Evolutionary conservation across 2,113 vertebrate species (phyloP).

Genomic region (Acanthochromis polyacanthus): DNA sequence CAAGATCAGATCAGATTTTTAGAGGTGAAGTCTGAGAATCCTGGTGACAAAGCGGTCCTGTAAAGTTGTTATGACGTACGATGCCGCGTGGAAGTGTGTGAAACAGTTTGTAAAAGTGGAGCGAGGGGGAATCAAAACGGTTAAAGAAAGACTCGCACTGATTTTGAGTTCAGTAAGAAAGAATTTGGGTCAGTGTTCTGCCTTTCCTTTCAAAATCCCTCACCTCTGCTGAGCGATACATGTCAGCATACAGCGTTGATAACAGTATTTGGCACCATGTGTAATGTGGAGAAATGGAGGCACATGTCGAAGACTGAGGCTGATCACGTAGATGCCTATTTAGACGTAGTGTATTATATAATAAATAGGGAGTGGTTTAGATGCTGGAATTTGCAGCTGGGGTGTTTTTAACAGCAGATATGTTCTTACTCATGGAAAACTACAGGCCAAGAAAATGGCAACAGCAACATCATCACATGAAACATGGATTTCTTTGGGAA

Average conservation of each 20-base stretch:
- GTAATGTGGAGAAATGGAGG: slow-evolving; percentile 3
- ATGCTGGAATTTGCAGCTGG: slow-evolving; percentile 25
- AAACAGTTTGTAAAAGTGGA: slow-evolving; percentile 15
- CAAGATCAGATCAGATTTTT: too few species aligned
- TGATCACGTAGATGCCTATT: neutral
- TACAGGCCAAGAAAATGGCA: neutral
- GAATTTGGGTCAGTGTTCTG: slow-evolving; percentile 49
- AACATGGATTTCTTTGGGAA: too few species aligned
- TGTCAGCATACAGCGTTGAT: slow-evolving; percentile 38
- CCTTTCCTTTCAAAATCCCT: slow-evolving; percentile 11
- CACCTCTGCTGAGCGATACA: slow-evolving; percentile 15
- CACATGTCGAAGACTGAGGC: slow-evolving; percentile 40
- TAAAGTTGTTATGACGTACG: too few species aligned
- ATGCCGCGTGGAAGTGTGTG: neutral
- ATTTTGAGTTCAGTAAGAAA: slow-evolving; percentile 12
- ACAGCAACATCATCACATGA: too few species aligned
- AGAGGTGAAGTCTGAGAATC: too few species aligned
- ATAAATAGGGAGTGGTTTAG: neutral
- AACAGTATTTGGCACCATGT: slow-evolving; percentile 17
- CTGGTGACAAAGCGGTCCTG: too few species aligned
- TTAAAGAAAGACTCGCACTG: slow-evolving; percentile 13
- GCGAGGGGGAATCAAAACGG: slow-evolving; percentile 5
- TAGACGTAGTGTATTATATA: neutral
- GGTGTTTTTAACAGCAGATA: neutral
- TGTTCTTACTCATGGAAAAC: too few species aligned